A percentile compares a stretch with the other conserved stretches of the same genome.
These are phyloP conservation scores for Narcine bancroftii DNA, from an alignment of 2,113 vertebrate genomes.

Conservation along the genomic window DNA sequence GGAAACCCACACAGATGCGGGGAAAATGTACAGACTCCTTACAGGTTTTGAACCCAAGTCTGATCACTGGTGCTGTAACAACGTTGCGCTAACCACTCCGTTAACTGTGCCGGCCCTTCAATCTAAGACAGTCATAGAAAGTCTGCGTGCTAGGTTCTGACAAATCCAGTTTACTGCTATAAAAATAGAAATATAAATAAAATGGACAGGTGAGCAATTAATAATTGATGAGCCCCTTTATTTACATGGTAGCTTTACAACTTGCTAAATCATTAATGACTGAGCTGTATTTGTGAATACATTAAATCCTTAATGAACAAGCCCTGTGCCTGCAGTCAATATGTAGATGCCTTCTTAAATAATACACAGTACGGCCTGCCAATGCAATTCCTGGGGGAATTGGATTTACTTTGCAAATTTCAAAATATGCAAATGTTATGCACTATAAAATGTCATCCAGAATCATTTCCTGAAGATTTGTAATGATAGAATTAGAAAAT, in stretches of 20 bases:
- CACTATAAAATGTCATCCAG: neutral
- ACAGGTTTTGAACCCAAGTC: too few species aligned
- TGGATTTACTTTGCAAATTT: neutral
- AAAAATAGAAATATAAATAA: slow-evolving; percentile 31
- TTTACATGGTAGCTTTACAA: slow-evolving; percentile 17
- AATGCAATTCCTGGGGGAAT: neutral
- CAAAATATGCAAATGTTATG: neutral
- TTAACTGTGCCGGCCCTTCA: too few species aligned
- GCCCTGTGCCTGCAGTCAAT: neutral
- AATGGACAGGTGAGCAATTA: slow-evolving; percentile 25
- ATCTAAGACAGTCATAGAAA: neutral
- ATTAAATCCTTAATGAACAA: slow-evolving; percentile 27
- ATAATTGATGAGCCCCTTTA: slow-evolving; percentile 18
- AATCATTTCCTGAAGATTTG: neutral
- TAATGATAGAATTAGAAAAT: neutral
- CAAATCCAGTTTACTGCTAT: neutral
- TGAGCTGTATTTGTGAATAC: slow-evolving; percentile 19
- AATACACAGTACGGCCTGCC: neutral
- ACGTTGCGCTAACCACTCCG: too few species aligned
- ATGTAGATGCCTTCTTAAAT: slow-evolving; percentile 27
- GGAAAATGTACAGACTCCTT: too few species aligned
- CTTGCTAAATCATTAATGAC: slow-evolving; percentile 35
- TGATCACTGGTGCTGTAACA: too few species aligned
- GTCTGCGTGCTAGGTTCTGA: neutral
- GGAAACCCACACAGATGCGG: too few species aligned